Evolutionary conservation across 2,888 invertebrate species (phyloP), one percentile per base, ranked within the genome.

Genomic region (Lithophane leautieri): DNA sequence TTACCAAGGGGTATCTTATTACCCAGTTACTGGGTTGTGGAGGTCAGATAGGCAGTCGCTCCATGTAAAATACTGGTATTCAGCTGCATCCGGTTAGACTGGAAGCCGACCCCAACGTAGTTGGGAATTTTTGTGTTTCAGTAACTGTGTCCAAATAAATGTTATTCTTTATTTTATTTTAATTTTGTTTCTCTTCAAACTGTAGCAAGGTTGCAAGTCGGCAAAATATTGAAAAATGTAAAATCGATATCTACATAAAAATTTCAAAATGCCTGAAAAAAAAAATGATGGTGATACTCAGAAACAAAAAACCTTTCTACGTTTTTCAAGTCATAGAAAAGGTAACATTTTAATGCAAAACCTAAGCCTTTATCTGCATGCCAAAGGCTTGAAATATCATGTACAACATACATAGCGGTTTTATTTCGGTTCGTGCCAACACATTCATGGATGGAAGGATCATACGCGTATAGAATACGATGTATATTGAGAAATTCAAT

Each of bases 301-400:
- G 12, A 56, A 56, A 25, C 14, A 56, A 25, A 2, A 8, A 28
- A 14, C 1, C 28, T 58, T 28, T 56, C 25, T 28, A 58, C 56
- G 6, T 28, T 16, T 8, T 58, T 16, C 58, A 28, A 58, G 28
- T n/a, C 16, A 50, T 77, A 47, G 34, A 22, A 76, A 79, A n/a
- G 42, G 28, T 28, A 56, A 14, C 3, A 40, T n/a, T 44, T 78
- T 42, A 28, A 67, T 62, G 50, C 25, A 75, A 56, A 75, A 44
- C 12, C 25, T 22, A 56, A 66, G 16, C 56, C 62, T 14, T 47
- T 62, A 75, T 81, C 75, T 67, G 56, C 81, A 81, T 81, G 11
- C 34, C 81, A 81, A 78, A 75, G 61, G 81, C 75, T 75, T 67
- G 34, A 74, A 78, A 80, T 81, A 81, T 67, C 56, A 67, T 58